Percentiles rank a stretch among this genome's conserved stretches.
Evolutionary conservation across 1,140 invertebrate species (phyloP).

Genomic region (Drosophila sechellia): DNA sequence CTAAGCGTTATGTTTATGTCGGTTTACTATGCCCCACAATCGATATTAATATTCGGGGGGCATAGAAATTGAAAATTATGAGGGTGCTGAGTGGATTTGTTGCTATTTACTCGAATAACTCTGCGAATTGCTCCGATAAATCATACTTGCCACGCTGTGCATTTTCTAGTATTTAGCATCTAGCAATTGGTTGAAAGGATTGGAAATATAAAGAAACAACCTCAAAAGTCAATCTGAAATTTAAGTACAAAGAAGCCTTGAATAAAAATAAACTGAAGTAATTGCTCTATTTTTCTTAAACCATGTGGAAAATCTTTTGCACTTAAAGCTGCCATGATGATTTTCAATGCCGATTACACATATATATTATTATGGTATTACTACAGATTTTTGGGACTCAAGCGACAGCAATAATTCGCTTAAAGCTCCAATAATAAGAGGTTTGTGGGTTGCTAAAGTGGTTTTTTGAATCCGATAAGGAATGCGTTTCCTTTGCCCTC

Average conservation of each 20-base stretch:
- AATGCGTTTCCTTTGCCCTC: conserved; percentile 4
- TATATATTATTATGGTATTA: too few species aligned
- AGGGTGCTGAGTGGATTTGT: conserved; percentile 45
- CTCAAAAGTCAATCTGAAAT: too few species aligned
- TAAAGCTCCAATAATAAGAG: conserved; percentile 4
- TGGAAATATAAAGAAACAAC: too few species aligned
- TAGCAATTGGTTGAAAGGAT: too few species aligned
- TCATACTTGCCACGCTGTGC: conserved; percentile 5
- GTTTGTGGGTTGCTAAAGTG: conserved; percentile 8
- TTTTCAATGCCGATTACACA: not conserved
- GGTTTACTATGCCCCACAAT: conserved; percentile 42
- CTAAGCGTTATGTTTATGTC: conserved; percentile 62
- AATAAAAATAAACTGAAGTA: not conserved
- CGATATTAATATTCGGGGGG: conserved; percentile 73
- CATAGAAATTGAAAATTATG: conserved; percentile 79
- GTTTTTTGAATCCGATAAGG: conserved; percentile 25
- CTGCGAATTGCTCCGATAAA: conserved; percentile 21
- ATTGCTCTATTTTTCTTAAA: too few species aligned
- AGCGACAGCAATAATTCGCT: conserved; percentile 8
- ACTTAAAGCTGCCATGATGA: not conserved
- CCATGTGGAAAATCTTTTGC: too few species aligned
- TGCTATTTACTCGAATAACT: conserved; percentile 22
- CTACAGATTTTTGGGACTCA: not conserved
- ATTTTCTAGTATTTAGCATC: too few species aligned
- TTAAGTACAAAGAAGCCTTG: not conserved